Evolutionary conservation across 2,797 vertebrate genomes (phyloP).

Genomic region (Manis pentadactyla): DNA sequence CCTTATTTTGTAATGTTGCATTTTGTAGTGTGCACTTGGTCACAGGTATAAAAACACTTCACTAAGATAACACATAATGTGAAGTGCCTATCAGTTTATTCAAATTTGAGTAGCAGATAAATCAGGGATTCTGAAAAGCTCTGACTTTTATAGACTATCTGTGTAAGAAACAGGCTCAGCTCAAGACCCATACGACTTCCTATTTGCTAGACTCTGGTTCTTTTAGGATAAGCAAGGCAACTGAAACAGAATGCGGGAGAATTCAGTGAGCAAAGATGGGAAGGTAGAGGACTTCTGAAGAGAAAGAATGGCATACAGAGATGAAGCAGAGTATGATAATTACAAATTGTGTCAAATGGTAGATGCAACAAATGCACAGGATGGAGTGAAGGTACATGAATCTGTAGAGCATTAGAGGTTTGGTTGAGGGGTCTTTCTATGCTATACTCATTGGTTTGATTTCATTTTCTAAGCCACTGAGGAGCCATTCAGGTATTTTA

Average conservation of each 20-base stretch:
- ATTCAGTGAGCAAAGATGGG: neutral
- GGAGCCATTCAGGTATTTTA: neutral
- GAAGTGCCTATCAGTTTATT: neutral
- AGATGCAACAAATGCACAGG: neutral
- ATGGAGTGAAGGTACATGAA: neutral
- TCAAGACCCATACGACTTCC: neutral
- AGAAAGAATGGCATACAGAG: neutral
- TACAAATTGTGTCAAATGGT: neutral
- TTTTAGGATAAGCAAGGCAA: neutral
- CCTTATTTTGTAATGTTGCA: neutral
- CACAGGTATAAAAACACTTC: neutral
- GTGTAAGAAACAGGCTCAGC: neutral
- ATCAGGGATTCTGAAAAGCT: neutral
- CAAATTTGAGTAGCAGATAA: neutral
- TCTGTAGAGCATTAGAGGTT: rapidly evolving
- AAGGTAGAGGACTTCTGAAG: rapidly evolving
- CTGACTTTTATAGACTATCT: neutral
- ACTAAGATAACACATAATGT: neutral
- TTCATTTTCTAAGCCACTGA: neutral
- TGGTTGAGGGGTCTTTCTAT: neutral
- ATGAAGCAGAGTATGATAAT: neutral
- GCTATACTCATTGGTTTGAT: neutral
- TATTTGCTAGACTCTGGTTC: neutral
- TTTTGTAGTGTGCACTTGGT: neutral
- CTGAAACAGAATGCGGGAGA: neutral